A percentile compares a stretch with the other conserved stretches of the same genome.
These are phyloP conservation scores for Neodiprion fabricii DNA, from an alignment of 1,140 invertebrate species.

Conservation along the genomic window DNA sequence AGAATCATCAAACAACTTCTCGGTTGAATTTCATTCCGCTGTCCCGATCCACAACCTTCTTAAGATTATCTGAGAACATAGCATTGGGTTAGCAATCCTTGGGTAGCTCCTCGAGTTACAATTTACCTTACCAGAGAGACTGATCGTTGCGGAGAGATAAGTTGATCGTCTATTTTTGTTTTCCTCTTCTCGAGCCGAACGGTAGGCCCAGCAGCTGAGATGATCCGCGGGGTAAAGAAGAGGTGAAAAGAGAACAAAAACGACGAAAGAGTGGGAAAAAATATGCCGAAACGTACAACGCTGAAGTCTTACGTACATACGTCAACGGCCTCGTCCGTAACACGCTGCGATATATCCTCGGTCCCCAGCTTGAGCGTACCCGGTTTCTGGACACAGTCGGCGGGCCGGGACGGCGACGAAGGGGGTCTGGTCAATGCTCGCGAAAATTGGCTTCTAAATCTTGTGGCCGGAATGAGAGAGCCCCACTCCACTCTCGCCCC, in stretches of 20 bases:
- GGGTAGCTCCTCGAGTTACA: neutral
- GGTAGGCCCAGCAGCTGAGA: neutral
- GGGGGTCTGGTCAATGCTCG: slow-evolving; percentile 48
- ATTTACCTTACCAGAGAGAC: neutral
- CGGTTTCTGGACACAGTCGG: neutral
- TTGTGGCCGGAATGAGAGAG: slow-evolving; percentile 50
- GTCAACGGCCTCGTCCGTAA: slow-evolving; percentile 11
- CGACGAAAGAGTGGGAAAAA: slow-evolving; percentile 14
- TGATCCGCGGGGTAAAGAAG: slow-evolving; percentile 8
- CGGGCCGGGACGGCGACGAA: slow-evolving; percentile 13
- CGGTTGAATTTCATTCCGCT: too few relatives aligned
- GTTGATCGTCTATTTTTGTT: too few relatives aligned
- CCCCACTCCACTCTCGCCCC: slow-evolving; percentile 9
- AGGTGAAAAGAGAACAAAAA: slow-evolving; percentile 9
- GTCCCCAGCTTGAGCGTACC: neutral
- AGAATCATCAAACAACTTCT: too few relatives aligned
- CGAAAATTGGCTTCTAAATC: slow-evolving; percentile 59
- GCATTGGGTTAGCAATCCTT: too few relatives aligned
- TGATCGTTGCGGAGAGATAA: neutral
- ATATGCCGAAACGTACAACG: slow-evolving; percentile 21
- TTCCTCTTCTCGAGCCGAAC: neutral
- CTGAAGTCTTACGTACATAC: slow-evolving; percentile 18
- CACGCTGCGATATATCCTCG: neutral
- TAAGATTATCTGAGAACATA: too few relatives aligned
- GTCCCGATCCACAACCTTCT: too few relatives aligned